Percentiles rank a stretch among this genome's conserved stretches.
Conservation (phyloP, 2,113 vertebrate species). For the Silurus glanis region DNA sequence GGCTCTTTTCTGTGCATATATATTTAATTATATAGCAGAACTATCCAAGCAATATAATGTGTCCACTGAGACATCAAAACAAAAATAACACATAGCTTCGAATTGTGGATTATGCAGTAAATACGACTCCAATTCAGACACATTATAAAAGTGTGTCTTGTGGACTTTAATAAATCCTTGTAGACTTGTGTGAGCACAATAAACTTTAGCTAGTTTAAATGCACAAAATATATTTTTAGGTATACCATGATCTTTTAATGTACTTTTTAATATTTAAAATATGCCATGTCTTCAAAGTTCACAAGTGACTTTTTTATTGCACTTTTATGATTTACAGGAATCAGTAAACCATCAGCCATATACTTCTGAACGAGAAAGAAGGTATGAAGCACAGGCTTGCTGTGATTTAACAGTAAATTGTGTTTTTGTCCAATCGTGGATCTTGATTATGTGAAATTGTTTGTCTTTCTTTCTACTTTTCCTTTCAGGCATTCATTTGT, state of each 20-base stretch:
- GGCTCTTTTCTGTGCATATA: not conserved
- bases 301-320: not conserved
- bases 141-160: not conserved
- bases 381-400: not conserved
- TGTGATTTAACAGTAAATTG: not conserved
- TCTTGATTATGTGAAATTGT: not conserved
- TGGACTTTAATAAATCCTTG: not conserved
- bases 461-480: not conserved
- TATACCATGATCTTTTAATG: not conserved
- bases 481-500: constrained; percentile 45
- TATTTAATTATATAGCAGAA: not conserved
- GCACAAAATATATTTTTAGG: not conserved
- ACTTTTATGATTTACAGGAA: constrained; percentile 18
- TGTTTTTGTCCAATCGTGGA: not conserved
- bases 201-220: not conserved
- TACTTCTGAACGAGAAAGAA: not conserved
- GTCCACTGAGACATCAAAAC: not conserved
- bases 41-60: not conserved
- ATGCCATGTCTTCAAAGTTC: not conserved
- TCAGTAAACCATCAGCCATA: not conserved
- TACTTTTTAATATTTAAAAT: not conserved
- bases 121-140: not conserved
- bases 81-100: not conserved
- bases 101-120: not conserved
- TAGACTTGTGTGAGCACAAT: not conserved